These are phyloP conservation scores for Popillia japonica DNA, from an alignment of 1,140 invertebrate species.

Conservation along the genomic window DNA sequence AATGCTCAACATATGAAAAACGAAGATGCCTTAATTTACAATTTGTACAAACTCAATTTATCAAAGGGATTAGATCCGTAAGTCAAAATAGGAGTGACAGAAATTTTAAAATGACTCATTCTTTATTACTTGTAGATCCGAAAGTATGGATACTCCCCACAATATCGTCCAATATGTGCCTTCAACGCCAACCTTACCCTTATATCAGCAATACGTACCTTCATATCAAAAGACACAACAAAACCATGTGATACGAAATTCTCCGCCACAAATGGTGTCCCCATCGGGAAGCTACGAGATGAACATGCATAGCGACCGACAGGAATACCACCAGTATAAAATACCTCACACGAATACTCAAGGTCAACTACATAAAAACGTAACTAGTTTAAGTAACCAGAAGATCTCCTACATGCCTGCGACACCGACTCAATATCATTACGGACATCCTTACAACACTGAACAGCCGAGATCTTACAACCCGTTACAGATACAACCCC, in stretches of 20 bases:
- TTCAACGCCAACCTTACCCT: no score
- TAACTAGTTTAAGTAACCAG: constrained; percentile 7
- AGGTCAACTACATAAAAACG: constrained; percentile 23
- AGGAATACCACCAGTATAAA: background rate
- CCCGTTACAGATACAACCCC: constrained; percentile 57
- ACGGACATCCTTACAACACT: constrained; percentile 47
- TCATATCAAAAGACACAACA: background rate
- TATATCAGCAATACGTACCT: no score
- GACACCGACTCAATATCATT: constrained; percentile 36
- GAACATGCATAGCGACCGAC: background rate
- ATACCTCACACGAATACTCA: constrained; percentile 19
- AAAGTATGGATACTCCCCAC: background rate
- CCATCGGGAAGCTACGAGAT: background rate
- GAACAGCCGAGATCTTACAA: constrained; percentile 44
- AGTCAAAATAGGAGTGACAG: background rate
- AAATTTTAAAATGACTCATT: background rate
- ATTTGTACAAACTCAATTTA: constrained; percentile 38
- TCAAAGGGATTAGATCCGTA: constrained; percentile 17
- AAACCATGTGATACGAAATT: background rate
- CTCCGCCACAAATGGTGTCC: background rate
- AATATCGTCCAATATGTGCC: constrained; percentile 4
- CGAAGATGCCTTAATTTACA: constrained; percentile 49
- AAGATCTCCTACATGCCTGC: constrained; percentile 2
- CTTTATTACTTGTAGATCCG: background rate
- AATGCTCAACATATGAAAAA: constrained; percentile 42